phyloP scores from a whole-genome alignment of 1,140 invertebrate species.

The Oryzaephilus surinamensis region DNA sequence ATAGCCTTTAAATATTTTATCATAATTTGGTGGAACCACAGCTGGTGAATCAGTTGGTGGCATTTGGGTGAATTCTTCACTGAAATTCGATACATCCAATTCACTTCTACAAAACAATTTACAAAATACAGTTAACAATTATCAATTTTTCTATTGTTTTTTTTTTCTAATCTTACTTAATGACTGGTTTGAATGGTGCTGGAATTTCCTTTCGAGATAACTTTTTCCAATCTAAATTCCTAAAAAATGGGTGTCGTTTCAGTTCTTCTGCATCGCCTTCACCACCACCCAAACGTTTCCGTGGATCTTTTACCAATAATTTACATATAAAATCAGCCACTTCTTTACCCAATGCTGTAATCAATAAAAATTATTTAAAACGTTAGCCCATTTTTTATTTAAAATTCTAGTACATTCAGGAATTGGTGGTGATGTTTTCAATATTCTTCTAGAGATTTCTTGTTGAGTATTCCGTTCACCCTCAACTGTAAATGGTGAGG shows the following conservation, averaged over 20 bases:
- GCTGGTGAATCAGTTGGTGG: conserved; percentile 82
- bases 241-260: conserved; percentile 79
- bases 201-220: conserved; percentile 59
- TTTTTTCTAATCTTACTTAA: conserved; percentile 37
- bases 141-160: background rate
- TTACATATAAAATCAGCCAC: conserved; percentile 55
- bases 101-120: conserved; percentile 45
- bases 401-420: conserved; percentile 48
- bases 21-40: conserved; percentile 70
- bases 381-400: background rate
- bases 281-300: conserved; percentile 72
- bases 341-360: conserved; percentile 42
- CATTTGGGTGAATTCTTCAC: conserved; percentile 91
- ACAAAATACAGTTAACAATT: background rate
- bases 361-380: conserved; percentile 7
- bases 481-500: conserved; percentile 94
- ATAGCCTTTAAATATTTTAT: conserved; percentile 85
- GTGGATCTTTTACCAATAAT: conserved; percentile 81
- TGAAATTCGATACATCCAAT: conserved; percentile 91
- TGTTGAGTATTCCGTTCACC: conserved; percentile 85
- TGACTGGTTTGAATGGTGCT: conserved; percentile 74
- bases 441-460: conserved; percentile 85
- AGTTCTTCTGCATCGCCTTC: conserved; percentile 70
- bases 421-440: conserved; percentile 76
- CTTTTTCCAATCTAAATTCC: conserved; percentile 63